phyloP scores from a whole-genome alignment of 2,797 vertebrate species.

The Coreius guichenoti region DNA sequence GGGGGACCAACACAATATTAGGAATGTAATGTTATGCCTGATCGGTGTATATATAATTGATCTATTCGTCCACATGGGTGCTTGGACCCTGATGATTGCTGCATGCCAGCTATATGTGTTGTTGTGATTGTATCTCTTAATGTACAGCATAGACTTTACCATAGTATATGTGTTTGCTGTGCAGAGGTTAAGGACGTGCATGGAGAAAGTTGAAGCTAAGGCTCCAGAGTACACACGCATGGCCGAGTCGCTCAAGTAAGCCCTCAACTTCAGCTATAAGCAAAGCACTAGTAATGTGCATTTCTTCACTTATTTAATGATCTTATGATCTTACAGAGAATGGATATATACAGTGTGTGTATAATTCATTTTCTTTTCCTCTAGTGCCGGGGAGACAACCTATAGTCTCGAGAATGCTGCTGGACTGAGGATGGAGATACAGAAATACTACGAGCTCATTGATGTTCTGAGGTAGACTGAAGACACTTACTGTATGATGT shows the following conservation, averaged over 20 bases:
- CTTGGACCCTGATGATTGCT: background rate
- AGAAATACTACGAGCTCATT: conserved; percentile 96
- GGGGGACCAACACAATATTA: no score
- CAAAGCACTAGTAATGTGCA: background rate
- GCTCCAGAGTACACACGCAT: conserved; percentile 94
- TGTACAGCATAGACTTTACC: background rate
- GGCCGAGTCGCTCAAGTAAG: conserved; percentile 97
- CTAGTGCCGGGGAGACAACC: conserved; percentile 91
- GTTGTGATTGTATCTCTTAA: background rate
- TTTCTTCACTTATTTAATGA: conserved; percentile 13
- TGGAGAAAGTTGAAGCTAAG: conserved; percentile 94
- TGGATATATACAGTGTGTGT: no score
- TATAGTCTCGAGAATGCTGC: conserved; percentile 90
- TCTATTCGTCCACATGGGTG: background rate
- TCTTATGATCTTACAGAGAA: no score
- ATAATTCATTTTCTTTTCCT: background rate
- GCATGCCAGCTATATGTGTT: background rate
- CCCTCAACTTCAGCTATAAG: background rate
- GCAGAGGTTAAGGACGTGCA: conserved; percentile 92
- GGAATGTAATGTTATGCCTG: no score
- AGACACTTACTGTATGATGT: background rate
- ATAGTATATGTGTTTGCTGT: conserved; percentile 13
- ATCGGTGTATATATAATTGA: no score
- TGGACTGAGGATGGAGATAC: conserved; percentile 90
- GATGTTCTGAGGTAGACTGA: conserved; percentile 89